These are phyloP conservation scores for Drosophila nikananu DNA, from an alignment of 1,140 invertebrate species.

Conservation along the genomic window DNA sequence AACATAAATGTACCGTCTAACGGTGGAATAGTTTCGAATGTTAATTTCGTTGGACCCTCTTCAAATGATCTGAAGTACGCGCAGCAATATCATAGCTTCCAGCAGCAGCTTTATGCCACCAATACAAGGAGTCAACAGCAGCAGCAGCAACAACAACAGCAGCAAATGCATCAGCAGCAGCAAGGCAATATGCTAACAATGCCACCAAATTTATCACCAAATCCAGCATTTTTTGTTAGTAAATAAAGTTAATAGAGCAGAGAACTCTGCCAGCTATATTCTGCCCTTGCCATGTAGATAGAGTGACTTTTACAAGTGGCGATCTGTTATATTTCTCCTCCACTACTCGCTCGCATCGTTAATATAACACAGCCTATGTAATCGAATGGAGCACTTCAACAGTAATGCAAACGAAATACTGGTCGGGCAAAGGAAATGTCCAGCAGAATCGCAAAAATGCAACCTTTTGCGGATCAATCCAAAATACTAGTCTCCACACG, in stretches of 20 bases:
- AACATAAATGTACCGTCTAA: constrained; percentile 85
- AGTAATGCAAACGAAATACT: not conserved
- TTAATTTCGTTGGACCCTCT: constrained; percentile 91
- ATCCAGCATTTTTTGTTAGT: constrained; percentile 75
- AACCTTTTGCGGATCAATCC: not conserved
- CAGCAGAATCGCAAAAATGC: not conserved
- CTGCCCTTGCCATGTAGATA: constrained; percentile 5
- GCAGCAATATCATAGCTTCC: constrained; percentile 97
- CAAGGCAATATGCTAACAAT: constrained; percentile 77
- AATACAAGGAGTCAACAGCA: constrained; percentile 89
- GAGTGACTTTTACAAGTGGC: not conserved
- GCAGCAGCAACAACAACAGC: constrained; percentile 77
- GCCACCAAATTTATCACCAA: constrained; percentile 68
- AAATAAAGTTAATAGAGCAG: constrained; percentile 46
- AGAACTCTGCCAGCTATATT: not conserved
- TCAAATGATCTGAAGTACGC: constrained; percentile 96
- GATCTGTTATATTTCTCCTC: not conserved
- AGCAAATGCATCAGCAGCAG: constrained; percentile 60
- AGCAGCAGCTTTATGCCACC: constrained; percentile 96
- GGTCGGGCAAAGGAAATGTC: not conserved
- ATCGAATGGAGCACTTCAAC: not conserved
- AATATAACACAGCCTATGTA: not conserved
- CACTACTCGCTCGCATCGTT: not conserved
- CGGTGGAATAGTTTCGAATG: constrained; percentile 71
- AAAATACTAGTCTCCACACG: constrained; percentile 11